These are phyloP conservation scores for Ctenochaetus hawaiiensis DNA, from an alignment of 2,797 vertebrate species.

Conservation along the genomic window DNA sequence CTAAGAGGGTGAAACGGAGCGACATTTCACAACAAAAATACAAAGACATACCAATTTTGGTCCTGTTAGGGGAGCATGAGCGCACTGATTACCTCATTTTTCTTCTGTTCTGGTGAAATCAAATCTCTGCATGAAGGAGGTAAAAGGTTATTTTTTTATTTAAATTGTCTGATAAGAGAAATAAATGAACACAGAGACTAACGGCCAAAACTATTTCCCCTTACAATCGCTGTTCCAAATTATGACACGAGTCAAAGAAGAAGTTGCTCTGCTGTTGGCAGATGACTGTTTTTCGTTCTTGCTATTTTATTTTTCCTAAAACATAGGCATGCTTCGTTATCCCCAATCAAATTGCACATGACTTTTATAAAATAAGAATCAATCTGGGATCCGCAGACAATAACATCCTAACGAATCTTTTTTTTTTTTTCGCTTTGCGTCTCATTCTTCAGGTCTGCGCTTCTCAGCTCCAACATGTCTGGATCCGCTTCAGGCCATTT, in stretches of 20 bases:
- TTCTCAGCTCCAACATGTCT: constrained; percentile 37
- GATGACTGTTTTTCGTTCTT: constrained; percentile 16
- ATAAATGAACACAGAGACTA: constrained; percentile 19
- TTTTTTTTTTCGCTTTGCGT: constrained; percentile 8
- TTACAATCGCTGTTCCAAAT: constrained; percentile 42
- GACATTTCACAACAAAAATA: constrained; percentile 27
- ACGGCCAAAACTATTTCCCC: constrained; percentile 26
- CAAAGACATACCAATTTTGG: constrained; percentile 3
- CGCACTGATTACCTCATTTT: constrained; percentile 29
- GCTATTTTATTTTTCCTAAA: constrained; percentile 43
- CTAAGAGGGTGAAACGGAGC: background rate
- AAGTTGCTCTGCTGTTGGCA: constrained; percentile 37
- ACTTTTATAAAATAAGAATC: constrained; percentile 33
- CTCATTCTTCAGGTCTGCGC: constrained; percentile 11
- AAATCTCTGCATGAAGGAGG: constrained; percentile 12
- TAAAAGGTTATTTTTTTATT: constrained; percentile 13
- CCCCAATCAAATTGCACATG: constrained; percentile 28
- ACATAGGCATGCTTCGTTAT: constrained; percentile 34
- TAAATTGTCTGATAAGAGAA: constrained; percentile 57
- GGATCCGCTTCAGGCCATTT: constrained; percentile 47
- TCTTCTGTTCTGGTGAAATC: constrained; percentile 37
- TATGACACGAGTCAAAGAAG: constrained; percentile 22
- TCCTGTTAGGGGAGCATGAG: constrained; percentile 34
- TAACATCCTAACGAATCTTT: constrained; percentile 42
- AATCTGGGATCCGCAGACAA: constrained; percentile 23